Evolutionary conservation across 2,113 vertebrate genomes (phyloP).

Genomic region (Notothenia coriiceps): DNA sequence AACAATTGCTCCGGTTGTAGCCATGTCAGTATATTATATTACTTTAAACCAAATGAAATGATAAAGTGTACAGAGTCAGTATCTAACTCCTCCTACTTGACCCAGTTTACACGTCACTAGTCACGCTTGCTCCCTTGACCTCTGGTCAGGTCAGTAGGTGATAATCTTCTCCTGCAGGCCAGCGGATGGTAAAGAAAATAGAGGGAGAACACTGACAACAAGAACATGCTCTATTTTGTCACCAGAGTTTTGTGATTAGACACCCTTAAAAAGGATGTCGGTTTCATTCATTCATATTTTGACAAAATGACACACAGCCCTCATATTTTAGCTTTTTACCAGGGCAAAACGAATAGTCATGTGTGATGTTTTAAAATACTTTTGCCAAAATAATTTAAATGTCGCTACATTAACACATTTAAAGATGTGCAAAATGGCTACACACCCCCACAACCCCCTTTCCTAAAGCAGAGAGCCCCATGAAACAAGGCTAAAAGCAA

Average conservation of each 20-base stretch:
- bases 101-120: slow-evolving; percentile 60
- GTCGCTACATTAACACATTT: no score
- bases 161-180: slow-evolving; percentile 46
- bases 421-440: no score
- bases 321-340: no score
- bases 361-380: no score
- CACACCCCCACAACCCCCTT: no score
- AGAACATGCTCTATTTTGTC: neutral
- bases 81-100: slow-evolving; percentile 38
- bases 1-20: neutral
- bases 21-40: neutral
- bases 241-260: neutral
- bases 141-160: slow-evolving; percentile 38
- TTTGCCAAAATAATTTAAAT: no score
- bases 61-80: neutral
- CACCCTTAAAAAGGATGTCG: neutral
- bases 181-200: neutral
- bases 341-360: no score
- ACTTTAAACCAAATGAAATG: neutral
- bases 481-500: no score
- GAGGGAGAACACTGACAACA: neutral
- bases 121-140: slow-evolving; percentile 55
- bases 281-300: neutral
- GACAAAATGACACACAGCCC: no score
- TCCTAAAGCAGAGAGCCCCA: no score